phyloP scores from a whole-genome alignment of 1,140 invertebrate species.

The Drosophila arawakana region DNA sequence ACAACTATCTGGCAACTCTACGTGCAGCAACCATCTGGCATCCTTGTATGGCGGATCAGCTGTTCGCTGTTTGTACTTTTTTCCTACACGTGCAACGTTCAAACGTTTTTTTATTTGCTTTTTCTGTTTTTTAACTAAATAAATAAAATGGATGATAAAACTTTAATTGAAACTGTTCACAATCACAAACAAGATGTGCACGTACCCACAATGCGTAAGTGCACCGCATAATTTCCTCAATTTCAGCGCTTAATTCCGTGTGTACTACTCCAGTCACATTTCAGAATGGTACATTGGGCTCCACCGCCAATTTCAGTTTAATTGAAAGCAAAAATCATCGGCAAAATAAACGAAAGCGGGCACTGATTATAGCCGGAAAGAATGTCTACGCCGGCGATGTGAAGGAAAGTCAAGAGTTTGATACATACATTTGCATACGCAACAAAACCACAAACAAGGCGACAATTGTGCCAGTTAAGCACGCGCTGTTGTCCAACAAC shows the following conservation, averaged over 20 bases:
- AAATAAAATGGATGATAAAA: slow-evolving; percentile 66
- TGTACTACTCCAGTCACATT: slow-evolving; percentile 60
- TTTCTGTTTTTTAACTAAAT: neutral
- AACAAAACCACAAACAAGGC: slow-evolving; percentile 70
- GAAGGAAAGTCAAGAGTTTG: slow-evolving; percentile 46
- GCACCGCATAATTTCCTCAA: neutral
- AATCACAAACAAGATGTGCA: slow-evolving; percentile 26
- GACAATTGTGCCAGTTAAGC: slow-evolving; percentile 64
- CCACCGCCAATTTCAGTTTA: slow-evolving; percentile 42
- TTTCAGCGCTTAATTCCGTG: neutral
- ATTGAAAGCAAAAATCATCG: slow-evolving; percentile 20
- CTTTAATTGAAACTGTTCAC: slow-evolving; percentile 48
- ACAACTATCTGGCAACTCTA: neutral
- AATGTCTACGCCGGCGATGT: slow-evolving; percentile 57
- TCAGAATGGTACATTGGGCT: slow-evolving; percentile 69
- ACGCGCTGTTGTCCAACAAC: slow-evolving; percentile 63
- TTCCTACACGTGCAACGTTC: slow-evolving; percentile 42
- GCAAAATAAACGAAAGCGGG: slow-evolving; percentile 37
- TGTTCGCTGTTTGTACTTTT: slow-evolving; percentile 18
- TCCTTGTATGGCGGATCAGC: neutral
- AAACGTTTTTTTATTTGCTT: slow-evolving; percentile 9
- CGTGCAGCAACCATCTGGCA: slow-evolving; percentile 25
- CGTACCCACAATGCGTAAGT: slow-evolving; percentile 62
- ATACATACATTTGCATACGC: slow-evolving; percentile 71
- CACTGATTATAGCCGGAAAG: slow-evolving; percentile 54